phyloP scores from a whole-genome alignment of 1,140 invertebrate genomes.

The Oedothorax gibbosus region DNA sequence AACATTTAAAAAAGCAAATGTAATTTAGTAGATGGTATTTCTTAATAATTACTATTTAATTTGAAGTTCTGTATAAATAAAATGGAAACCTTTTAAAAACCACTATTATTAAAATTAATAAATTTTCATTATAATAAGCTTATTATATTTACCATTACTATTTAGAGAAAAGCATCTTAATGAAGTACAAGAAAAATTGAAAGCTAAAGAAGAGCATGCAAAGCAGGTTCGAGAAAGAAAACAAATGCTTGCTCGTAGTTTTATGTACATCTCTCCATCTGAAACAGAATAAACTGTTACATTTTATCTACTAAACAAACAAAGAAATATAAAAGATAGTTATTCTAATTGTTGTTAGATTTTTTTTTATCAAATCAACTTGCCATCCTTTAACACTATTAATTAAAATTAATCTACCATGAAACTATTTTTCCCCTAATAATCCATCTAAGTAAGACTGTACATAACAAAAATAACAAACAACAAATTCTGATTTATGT shows the following conservation, averaged over 20 bases:
- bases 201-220: constrained; percentile 48
- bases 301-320: too few species aligned
- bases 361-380: too few species aligned
- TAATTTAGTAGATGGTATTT: background rate
- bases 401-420: too few species aligned
- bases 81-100: background rate
- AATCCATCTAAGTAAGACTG: too few species aligned
- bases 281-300: background rate
- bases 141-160: background rate
- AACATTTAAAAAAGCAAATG: background rate
- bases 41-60: background rate
- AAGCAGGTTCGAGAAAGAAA: constrained; percentile 48
- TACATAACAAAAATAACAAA: too few species aligned
- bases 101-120: background rate
- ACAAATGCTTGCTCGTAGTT: constrained; percentile 44
- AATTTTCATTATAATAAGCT: background rate
- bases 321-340: too few species aligned
- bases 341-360: too few species aligned
- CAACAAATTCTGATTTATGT: constrained; percentile 9
- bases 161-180: constrained; percentile 48
- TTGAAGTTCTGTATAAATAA: background rate
- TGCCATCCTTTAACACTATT: too few species aligned
- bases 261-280: constrained; percentile 28
- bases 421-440: too few species aligned
- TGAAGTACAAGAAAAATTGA: constrained; percentile 49